A percentile compares a stretch with the other conserved stretches of the same genome.
These are phyloP conservation scores for Octodon degus DNA, from an alignment of 2,113 vertebrate species.

Conservation along the genomic window DNA sequence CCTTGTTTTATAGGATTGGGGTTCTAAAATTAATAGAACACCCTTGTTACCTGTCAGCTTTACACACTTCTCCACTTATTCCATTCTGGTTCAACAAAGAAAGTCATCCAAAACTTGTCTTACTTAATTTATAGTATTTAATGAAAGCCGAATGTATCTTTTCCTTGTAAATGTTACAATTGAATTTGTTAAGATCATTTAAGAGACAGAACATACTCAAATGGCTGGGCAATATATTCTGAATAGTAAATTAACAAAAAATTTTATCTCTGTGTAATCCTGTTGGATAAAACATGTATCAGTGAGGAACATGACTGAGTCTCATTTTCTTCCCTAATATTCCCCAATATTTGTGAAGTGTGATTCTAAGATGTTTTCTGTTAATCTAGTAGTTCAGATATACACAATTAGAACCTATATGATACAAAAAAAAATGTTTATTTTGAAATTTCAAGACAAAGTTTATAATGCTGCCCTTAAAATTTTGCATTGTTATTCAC, in stretches of 20 bases:
- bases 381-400: not conserved
- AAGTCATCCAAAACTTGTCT: conserved; percentile 7
- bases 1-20: not conserved
- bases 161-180: conserved; percentile 18
- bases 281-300: not conserved
- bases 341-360: not conserved
- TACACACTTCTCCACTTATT: not conserved
- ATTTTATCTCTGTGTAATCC: not conserved
- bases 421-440: conserved; percentile 3
- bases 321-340: not conserved
- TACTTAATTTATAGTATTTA: conserved; percentile 10
- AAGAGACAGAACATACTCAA: conserved; percentile 19
- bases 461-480: conserved; percentile 9
- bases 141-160: not conserved
- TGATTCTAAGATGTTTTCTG: conserved; percentile 28
- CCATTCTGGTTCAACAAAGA: not conserved
- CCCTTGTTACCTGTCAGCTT: not conserved
- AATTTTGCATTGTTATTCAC: conserved; percentile 5
- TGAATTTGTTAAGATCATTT: conserved; percentile 7
- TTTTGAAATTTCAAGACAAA: conserved; percentile 27
- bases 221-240: conserved; percentile 23
- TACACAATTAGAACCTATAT: not conserved
- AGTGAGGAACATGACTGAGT: not conserved
- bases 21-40: conserved; percentile 18
- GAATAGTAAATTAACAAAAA: conserved; percentile 30